Conservation (phyloP, 2,888 invertebrate genomes). For the Hoplodrina blanda region DNA sequence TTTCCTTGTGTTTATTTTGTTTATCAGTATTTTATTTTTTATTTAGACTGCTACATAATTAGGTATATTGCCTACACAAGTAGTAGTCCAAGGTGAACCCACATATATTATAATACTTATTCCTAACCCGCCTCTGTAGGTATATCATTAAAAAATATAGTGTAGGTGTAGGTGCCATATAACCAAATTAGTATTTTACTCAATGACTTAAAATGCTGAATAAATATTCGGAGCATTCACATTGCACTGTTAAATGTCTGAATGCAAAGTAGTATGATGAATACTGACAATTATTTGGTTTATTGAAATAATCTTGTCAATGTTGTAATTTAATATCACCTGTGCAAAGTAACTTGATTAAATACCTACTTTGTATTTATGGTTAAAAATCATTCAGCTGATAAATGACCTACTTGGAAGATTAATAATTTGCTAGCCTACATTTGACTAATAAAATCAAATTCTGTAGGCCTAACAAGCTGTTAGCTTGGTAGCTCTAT, state of each 20-base stretch:
- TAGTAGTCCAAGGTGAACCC: slow-evolving; percentile 27
- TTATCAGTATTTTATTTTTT: neutral
- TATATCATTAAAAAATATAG: slow-evolving; percentile 49
- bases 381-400: too few species aligned
- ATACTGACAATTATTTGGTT: slow-evolving; percentile 6
- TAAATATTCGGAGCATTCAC: slow-evolving; percentile 30
- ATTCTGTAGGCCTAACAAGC: too few species aligned
- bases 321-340: slow-evolving; percentile 9
- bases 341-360: slow-evolving; percentile 12
- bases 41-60: slow-evolving; percentile 1
- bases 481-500: too few species aligned
- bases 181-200: slow-evolving; percentile 52
- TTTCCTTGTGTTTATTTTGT: slow-evolving; percentile 11
- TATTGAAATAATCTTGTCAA: slow-evolving; percentile 4
- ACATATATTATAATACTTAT: slow-evolving; percentile 15
- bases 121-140: slow-evolving; percentile 32
- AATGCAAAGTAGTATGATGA: slow-evolving; percentile 23
- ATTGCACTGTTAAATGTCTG: slow-evolving; percentile 24
- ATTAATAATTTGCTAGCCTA: too few species aligned
- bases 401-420: too few species aligned
- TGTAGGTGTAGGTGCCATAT: slow-evolving; percentile 63
- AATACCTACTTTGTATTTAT: too few species aligned
- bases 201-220: slow-evolving; percentile 42
- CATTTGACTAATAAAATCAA: too few species aligned
- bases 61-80: neutral